Evolutionary conservation across 2,888 invertebrate genomes (phyloP).

Genomic region (Frankliniella intonsa): DNA sequence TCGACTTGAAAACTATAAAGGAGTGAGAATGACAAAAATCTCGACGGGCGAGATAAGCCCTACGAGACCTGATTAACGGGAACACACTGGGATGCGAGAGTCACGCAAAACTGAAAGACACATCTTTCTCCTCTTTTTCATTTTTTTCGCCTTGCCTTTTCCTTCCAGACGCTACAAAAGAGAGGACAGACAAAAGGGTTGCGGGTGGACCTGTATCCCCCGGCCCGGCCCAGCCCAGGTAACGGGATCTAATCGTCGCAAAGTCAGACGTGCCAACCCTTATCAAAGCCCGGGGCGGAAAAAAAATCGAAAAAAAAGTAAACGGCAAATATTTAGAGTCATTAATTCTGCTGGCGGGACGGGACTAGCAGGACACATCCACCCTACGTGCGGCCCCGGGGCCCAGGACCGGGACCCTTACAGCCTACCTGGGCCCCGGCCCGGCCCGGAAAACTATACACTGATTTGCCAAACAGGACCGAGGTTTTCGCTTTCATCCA

Average conservation of each 20-base stretch:
- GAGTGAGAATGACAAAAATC: no score
- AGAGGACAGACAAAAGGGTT: conserved; percentile 17
- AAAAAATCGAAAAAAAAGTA: background rate
- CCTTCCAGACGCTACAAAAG: background rate
- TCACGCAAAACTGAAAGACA: conserved; percentile 2
- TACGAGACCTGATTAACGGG: background rate
- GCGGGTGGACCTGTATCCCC: background rate
- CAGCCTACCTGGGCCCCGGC: background rate
- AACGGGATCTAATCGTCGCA: conserved; percentile 19
- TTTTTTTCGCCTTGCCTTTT: background rate
- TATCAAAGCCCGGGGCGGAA: background rate
- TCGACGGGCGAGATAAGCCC: background rate
- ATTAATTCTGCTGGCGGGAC: background rate
- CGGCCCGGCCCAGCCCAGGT: background rate
- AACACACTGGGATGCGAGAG: background rate
- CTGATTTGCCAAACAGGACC: no score
- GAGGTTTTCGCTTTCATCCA: no score
- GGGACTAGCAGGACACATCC: background rate
- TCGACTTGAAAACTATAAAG: no score
- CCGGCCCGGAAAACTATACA: background rate
- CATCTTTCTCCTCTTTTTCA: background rate
- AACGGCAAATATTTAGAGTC: conserved; percentile 25
- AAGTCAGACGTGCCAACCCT: conserved; percentile 26
- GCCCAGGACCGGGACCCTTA: background rate
- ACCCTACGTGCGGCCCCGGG: background rate